Evolutionary conservation across 2,113 vertebrate genomes (phyloP).

Genomic region (Microcebus tavaratra): DNA sequence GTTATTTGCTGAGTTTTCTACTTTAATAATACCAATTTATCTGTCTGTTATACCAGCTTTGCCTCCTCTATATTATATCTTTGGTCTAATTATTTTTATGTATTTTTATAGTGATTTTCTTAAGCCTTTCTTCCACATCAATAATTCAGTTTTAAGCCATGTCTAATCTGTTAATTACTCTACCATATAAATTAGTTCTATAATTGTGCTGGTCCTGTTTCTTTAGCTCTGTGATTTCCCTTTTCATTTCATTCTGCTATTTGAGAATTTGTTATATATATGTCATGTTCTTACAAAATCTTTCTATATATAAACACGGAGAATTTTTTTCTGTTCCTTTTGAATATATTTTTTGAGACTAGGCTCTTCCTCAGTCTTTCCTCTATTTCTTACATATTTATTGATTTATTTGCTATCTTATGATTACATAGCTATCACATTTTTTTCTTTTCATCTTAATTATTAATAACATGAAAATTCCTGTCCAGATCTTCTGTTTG

Average conservation of each 20-base stretch:
- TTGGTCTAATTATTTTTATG: background rate
- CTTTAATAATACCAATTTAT: background rate
- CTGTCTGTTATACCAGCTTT: background rate
- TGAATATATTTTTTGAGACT: background rate
- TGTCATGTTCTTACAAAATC: background rate
- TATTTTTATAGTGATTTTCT: background rate
- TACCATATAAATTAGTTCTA: background rate
- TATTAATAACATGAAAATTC: background rate
- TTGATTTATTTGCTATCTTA: background rate
- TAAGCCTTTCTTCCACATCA: background rate
- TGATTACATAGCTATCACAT: background rate
- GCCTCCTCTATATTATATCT: background rate
- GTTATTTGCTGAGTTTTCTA: background rate
- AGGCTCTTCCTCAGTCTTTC: background rate
- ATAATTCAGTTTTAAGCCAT: background rate
- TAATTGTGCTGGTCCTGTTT: background rate
- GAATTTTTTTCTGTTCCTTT: background rate
- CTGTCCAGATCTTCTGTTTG: background rate
- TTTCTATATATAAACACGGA: background rate
- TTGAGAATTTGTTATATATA: background rate
- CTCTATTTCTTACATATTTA: background rate
- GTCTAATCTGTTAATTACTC: background rate
- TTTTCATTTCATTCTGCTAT: slow-evolving; percentile 1
- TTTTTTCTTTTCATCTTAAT: background rate
- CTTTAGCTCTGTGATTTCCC: background rate